These are phyloP conservation scores for Sarcophaga subvicina DNA, from an alignment of 2,888 invertebrate genomes.

Conservation along the genomic window DNA sequence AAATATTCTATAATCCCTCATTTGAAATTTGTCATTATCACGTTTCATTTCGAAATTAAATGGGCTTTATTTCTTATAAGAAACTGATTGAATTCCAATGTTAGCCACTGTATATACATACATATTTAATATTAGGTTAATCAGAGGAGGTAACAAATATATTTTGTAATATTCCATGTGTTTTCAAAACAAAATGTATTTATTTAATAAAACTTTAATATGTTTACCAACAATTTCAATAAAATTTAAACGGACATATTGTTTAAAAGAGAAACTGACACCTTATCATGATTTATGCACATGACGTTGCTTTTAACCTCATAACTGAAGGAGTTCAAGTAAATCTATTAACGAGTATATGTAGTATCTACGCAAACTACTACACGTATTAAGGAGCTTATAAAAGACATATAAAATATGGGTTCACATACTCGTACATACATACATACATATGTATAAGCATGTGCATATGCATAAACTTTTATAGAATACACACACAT, in stretches of 20 bases:
- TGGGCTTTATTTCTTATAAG: too few species aligned
- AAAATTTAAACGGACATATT: neutral
- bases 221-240: neutral
- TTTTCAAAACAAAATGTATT: too few species aligned
- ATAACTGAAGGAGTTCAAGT: conserved; percentile 23
- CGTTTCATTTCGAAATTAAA: too few species aligned
- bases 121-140: too few species aligned
- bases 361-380: neutral
- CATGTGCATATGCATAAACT: neutral
- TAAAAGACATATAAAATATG: neutral
- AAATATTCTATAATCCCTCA: too few species aligned
- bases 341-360: neutral
- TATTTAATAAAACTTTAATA: neutral
- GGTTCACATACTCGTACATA: too few species aligned
- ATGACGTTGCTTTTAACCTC: conserved; percentile 54
- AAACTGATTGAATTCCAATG: too few species aligned
- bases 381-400: neutral
- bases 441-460: neutral
- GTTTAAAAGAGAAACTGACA: neutral
- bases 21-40: too few species aligned
- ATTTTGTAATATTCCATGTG: too few species aligned
- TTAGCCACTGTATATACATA: too few species aligned
- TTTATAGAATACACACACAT: neutral
- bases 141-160: too few species aligned
- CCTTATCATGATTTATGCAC: conserved; percentile 37